Evolutionary conservation across 2,797 vertebrate species (phyloP), one percentile per base, ranked within the genome.

Genomic region (Hypotaenidia philippensis): DNA sequence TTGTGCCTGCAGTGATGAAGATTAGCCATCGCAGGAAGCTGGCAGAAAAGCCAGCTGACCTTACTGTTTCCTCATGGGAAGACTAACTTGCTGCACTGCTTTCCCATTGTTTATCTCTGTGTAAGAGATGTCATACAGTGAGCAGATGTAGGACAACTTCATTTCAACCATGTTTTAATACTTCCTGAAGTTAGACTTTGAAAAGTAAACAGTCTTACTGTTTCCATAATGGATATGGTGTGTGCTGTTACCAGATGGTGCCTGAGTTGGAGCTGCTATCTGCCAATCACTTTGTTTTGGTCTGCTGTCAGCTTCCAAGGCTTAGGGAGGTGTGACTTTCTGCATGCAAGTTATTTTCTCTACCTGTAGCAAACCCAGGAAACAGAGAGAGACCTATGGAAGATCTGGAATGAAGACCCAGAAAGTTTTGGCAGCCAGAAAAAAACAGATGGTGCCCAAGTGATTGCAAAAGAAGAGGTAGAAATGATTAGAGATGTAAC

Each of bases 351-450:
- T 78, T 66, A 6, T 64, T 70, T 93, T 45, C 34, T 93, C 52
- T 84, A 86, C 52, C 36, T 55, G 17, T n/a, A 97, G 97, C 70
- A 93, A 79, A 87, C 31, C 21, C 88, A 74, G 32, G 61, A 64
- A 89, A 80, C 90, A 53, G 57, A 47, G 82, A 69, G 57, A 38
- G 23, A 66, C 7, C 36, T n/a, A 6, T 87, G 80, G 89, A 78
- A 55, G 21, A 50, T 15, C 55, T 59, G 83, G 93, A 92, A 69
- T 0, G 2, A 52, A 89, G 56, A 71, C 55, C 26, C 70, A 23
- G 78, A 55, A 75, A 68, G 63, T 36, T 77, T 38, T 25, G 45
- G 49, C 49, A 68, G 76, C 68, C 61, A 78, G 70, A 84, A 93
- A 72, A 56, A 86, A 78, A 22, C 52, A 53, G 65, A 29, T 25